Conservation (phyloP, 2,113 vertebrate species). For the Labrus mixtus region DNA sequence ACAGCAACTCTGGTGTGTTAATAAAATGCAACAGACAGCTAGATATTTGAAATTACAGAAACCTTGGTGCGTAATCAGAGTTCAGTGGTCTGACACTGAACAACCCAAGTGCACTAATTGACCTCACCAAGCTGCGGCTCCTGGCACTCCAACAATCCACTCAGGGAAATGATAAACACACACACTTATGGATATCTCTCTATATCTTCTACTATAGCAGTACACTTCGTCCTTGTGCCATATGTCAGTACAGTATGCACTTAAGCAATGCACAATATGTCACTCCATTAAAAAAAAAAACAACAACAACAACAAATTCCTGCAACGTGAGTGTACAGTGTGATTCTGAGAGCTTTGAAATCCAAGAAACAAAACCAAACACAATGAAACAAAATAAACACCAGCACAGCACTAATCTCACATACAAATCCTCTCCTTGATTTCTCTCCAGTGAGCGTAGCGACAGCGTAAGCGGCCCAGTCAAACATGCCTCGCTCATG, state of each 20-base stretch:
- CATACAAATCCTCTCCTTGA: slow-evolving; percentile 24
- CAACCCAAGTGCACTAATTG: slow-evolving; percentile 53
- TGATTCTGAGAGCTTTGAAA: background rate
- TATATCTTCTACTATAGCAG: background rate
- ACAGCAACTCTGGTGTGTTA: slow-evolving; percentile 6
- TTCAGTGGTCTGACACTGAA: slow-evolving; percentile 47
- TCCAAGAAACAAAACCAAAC: background rate
- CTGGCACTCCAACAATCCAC: slow-evolving; percentile 26
- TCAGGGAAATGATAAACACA: slow-evolving; percentile 11
- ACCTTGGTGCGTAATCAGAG: slow-evolving; percentile 25
- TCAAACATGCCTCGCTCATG: slow-evolving; percentile 27
- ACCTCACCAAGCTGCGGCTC: slow-evolving; percentile 23
- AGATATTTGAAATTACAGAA: slow-evolving; percentile 32
- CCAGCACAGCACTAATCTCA: slow-evolving; percentile 13
- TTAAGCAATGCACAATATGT: background rate
- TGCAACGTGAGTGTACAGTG: background rate
- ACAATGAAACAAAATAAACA: slow-evolving; percentile 32
- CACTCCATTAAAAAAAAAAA: background rate
- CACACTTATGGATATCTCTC: slow-evolving; percentile 5
- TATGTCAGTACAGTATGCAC: slow-evolving; percentile 10
- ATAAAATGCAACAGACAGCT: slow-evolving; percentile 35
- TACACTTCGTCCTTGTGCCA: slow-evolving; percentile 8
- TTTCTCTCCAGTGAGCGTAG: slow-evolving; percentile 8
- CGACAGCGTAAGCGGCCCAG: slow-evolving; percentile 1
- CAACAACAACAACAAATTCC: background rate